Conservation (phyloP, 2,113 vertebrate genomes). For the Todiramphus saurophagus region DNA sequence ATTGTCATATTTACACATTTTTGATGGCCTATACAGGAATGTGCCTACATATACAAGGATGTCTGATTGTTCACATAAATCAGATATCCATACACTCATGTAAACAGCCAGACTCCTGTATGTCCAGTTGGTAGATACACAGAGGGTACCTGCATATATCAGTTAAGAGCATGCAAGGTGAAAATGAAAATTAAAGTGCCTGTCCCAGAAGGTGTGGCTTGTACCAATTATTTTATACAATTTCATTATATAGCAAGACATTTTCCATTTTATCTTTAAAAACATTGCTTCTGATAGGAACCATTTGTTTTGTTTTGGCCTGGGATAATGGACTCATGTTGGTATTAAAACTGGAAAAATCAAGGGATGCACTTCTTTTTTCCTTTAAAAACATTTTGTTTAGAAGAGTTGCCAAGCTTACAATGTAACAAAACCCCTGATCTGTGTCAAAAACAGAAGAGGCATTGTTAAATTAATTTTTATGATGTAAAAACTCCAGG, state of each 20-base stretch:
- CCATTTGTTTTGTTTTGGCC: not conserved
- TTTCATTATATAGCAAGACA: not conserved
- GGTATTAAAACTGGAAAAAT: not conserved
- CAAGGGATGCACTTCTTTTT: not conserved
- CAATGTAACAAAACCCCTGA: not conserved
- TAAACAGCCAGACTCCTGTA: not conserved
- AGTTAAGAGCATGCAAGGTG: not conserved
- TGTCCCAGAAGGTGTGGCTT: not conserved
- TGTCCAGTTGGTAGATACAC: not conserved
- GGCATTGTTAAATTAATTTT: constrained; percentile 14
- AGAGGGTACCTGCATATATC: not conserved
- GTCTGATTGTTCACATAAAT: not conserved
- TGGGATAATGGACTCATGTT: not conserved
- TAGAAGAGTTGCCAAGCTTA: not conserved
- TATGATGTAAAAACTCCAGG: not conserved
- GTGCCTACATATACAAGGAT: not conserved
- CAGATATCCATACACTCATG: too few relatives aligned
- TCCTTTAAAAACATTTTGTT: not conserved
- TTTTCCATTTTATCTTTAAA: not conserved
- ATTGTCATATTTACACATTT: not conserved
- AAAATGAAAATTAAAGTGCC: not conserved
- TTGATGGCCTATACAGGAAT: not conserved
- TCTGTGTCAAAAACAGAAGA: not conserved
- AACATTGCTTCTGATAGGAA: not conserved
- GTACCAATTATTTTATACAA: not conserved